A percentile compares a stretch with the other conserved stretches of the same genome.
Evolutionary conservation across 2,797 vertebrate genomes (phyloP).

Genomic region (Manis pentadactyla): DNA sequence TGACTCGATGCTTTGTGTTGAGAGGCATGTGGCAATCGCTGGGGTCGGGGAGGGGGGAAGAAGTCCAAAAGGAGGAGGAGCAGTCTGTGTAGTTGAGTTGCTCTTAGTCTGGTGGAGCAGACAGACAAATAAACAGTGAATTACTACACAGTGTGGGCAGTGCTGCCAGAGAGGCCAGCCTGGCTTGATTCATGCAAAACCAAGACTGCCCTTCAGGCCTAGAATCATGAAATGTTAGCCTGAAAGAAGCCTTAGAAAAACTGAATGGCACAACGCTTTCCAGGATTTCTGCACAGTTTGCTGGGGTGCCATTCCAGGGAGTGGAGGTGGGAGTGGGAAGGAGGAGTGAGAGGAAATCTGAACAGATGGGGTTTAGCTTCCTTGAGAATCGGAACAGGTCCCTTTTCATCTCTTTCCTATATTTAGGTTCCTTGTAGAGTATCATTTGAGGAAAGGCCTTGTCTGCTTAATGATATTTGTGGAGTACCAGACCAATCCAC

Average conservation of each 20-base stretch:
- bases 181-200: constrained; percentile 4
- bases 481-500: neutral
- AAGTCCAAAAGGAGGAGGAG: neutral
- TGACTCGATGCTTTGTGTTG: neutral
- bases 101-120: neutral
- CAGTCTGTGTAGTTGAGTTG: neutral
- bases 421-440: neutral
- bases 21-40: neutral
- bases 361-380: constrained; percentile 28
- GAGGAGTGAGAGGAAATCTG: constrained; percentile 26
- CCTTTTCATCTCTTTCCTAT: constrained; percentile 32
- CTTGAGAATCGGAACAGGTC: neutral
- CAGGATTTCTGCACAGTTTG: constrained; percentile 18
- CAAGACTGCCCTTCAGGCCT: neutral
- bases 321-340: neutral
- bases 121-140: neutral
- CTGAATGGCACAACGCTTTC: constrained; percentile 21
- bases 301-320: constrained; percentile 10
- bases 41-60: neutral
- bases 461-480: constrained; percentile 23
- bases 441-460: constrained; percentile 10
- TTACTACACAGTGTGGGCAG: neutral
- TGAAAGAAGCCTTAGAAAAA: constrained; percentile 39
- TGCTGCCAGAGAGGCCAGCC: neutral
- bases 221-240: constrained; percentile 24